Percentiles rank a stretch among this genome's conserved stretches.
Evolutionary conservation across 2,113 vertebrate genomes (phyloP).

Genomic region (Hypanus sabinus): DNA sequence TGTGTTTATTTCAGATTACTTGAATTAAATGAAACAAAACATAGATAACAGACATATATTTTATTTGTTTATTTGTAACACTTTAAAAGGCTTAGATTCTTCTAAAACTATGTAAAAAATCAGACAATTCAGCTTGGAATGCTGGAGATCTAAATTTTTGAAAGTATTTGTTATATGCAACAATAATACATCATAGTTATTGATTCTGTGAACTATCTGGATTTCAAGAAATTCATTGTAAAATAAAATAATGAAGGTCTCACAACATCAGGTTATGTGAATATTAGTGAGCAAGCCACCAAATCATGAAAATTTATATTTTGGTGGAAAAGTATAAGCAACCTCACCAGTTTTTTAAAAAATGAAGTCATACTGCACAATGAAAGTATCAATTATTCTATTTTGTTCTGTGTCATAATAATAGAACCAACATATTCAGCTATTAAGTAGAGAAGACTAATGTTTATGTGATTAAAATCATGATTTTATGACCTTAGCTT

Average conservation of each 20-base stretch:
- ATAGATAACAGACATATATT: neutral
- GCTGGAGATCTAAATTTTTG: neutral
- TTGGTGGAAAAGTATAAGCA: neutral
- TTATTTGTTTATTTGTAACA: neutral
- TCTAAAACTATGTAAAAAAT: neutral
- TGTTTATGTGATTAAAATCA: slow-evolving; percentile 89
- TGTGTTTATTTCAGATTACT: neutral
- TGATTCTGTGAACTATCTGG: neutral
- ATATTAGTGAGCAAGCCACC: neutral
- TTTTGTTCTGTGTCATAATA: neutral
- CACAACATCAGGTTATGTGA: neutral
- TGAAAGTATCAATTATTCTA: neutral
- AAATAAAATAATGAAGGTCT: neutral
- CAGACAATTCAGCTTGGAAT: neutral
- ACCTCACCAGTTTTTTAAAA: neutral
- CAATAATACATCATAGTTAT: neutral
- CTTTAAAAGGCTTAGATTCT: neutral
- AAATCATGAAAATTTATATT: slow-evolving; percentile 10
- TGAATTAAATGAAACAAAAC: neutral
- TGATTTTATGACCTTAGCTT: slow-evolving; percentile 80
- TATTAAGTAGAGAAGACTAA: slow-evolving; percentile 24
- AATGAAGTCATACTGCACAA: neutral
- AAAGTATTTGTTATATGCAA: neutral
- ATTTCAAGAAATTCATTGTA: neutral
- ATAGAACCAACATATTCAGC: neutral